phyloP scores from a whole-genome alignment of 2,797 vertebrate genomes.

The Etheostoma perlongum region DNA sequence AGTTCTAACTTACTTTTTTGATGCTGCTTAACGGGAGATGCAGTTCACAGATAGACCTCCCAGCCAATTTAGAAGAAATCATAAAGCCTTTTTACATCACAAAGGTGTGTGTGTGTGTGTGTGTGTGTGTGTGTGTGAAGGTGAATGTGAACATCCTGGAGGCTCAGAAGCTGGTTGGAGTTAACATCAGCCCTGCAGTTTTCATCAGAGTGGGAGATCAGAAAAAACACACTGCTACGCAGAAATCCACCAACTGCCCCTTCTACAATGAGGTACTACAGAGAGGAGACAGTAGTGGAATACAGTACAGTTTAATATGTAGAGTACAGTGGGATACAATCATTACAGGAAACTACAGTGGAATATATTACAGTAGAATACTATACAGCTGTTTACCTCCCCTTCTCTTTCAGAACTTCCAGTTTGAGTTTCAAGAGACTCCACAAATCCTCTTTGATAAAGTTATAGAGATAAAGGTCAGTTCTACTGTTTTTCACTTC shows the following conservation, averaged over 20 bases:
- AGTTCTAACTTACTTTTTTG: neutral
- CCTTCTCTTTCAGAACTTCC: conserved; percentile 88
- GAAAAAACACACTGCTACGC: conserved; percentile 88
- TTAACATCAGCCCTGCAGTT: conserved; percentile 95
- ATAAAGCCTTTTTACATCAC: neutral
- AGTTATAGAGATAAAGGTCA: conserved; percentile 93
- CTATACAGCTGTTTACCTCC: neutral
- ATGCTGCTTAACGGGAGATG: neutral
- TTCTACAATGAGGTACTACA: conserved; percentile 92
- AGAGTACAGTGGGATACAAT: no score
- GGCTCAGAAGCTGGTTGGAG: conserved; percentile 93
- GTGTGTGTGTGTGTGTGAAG: conserved; percentile 68
- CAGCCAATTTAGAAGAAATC: neutral
- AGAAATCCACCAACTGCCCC: conserved; percentile 95
- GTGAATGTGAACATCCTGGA: conserved; percentile 92
- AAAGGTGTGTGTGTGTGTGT: neutral
- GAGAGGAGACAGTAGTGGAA: neutral
- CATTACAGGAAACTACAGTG: neutral
- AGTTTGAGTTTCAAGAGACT: conserved; percentile 93
- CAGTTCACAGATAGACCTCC: neutral
- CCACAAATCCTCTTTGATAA: conserved; percentile 89
- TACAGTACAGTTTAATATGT: neutral
- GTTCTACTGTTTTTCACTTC: conserved; percentile 25
- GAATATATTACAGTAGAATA: neutral
- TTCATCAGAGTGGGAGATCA: conserved; percentile 89